Evolutionary conservation across 2,797 vertebrate genomes (phyloP).

Genomic region (Brachyrhaphis roseni): DNA sequence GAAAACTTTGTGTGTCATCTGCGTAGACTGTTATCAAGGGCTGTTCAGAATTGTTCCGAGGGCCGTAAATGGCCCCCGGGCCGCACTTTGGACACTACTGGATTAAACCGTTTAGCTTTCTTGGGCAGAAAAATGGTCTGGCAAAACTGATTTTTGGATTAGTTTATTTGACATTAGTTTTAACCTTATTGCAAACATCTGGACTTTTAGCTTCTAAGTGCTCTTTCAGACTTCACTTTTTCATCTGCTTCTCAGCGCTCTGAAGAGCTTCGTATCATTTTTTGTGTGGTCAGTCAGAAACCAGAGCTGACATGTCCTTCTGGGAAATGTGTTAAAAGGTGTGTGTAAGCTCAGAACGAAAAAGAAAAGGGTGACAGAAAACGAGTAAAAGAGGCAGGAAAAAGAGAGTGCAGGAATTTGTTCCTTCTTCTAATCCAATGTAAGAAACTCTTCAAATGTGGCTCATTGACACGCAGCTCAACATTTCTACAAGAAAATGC

Average conservation of each 20-base stretch:
- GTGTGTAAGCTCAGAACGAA: slow-evolving; percentile 34
- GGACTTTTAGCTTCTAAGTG: neutral
- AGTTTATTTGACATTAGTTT: neutral
- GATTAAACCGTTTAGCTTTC: neutral
- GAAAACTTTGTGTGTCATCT: too few relatives aligned
- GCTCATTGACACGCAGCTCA: slow-evolving; percentile 14
- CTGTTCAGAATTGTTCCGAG: too few relatives aligned
- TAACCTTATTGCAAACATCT: slow-evolving; percentile 2
- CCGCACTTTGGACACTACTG: too few relatives aligned
- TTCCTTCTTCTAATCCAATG: slow-evolving; percentile 9
- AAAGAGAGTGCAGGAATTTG: neutral
- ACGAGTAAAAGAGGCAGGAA: slow-evolving; percentile 17
- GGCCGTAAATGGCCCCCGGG: too few relatives aligned
- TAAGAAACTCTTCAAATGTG: neutral
- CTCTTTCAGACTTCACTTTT: neutral
- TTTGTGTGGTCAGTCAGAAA: slow-evolving; percentile 44
- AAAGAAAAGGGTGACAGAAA: slow-evolving; percentile 14
- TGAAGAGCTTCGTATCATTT: slow-evolving; percentile 36
- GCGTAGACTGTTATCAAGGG: too few relatives aligned
- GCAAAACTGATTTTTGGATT: neutral
- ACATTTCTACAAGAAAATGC: neutral
- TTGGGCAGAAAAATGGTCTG: neutral
- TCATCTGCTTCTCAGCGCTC: neutral
- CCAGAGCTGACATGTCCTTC: slow-evolving; percentile 28
- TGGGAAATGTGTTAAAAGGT: slow-evolving; percentile 50